A percentile compares a stretch with the other conserved stretches of the same genome.
Evolutionary conservation across 1,140 invertebrate genomes (phyloP).

Genomic region (Macrobrachium nipponense): DNA sequence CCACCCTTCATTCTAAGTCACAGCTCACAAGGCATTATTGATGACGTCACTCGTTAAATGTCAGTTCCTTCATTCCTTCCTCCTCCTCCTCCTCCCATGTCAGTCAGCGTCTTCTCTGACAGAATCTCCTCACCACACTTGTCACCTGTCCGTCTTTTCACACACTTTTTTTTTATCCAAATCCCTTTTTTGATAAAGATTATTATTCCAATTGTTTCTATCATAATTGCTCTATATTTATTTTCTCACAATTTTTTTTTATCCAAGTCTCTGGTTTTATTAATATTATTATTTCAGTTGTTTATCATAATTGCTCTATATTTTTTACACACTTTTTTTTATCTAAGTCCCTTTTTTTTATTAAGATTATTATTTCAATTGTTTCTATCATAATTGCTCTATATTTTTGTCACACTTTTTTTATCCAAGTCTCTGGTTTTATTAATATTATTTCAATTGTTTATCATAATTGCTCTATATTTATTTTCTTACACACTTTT

Average conservation of each 20-base stretch:
- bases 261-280: background rate
- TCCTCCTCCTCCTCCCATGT: background rate
- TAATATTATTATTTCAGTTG: background rate
- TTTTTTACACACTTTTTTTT: background rate
- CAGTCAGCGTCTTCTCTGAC: background rate
- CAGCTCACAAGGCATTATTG: too few species aligned
- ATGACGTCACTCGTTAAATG: background rate
- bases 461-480: too few species aligned
- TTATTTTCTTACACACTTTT: background rate
- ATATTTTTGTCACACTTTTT: too few species aligned
- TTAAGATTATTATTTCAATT: too few species aligned
- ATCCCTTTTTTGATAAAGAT: too few species aligned
- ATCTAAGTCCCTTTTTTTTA: background rate
- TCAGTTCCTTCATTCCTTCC: background rate
- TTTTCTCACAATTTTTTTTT: slow-evolving; percentile 8
- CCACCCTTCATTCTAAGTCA: too few species aligned
- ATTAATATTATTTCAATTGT: too few species aligned
- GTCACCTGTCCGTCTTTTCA: background rate
- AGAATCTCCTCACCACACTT: background rate
- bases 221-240: too few species aligned
- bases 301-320: background rate
- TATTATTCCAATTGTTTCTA: too few species aligned
- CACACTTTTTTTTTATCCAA: too few species aligned
- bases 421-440: too few species aligned
- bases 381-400: too few species aligned